Conservation (phyloP, 2,797 vertebrate species). For the Lycodopsis pacificus region DNA sequence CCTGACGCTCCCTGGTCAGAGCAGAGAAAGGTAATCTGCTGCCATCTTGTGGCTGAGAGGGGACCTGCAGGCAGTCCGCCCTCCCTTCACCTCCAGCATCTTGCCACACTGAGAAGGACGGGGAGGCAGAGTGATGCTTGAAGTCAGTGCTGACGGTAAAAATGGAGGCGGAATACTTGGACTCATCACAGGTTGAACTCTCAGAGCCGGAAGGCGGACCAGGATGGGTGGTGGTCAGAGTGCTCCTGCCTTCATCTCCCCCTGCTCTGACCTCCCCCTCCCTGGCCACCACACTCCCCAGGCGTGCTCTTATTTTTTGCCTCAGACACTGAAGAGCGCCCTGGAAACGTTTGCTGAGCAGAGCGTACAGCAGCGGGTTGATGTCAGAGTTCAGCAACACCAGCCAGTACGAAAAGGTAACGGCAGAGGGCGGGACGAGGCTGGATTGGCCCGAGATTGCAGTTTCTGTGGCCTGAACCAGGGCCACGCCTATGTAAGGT, state of each 20-base stretch:
- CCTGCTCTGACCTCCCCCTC: conserved; percentile 38
- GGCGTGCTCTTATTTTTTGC: conserved; percentile 73
- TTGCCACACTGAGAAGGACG: conserved; percentile 48
- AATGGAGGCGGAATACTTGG: conserved; percentile 68
- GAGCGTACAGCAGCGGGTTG: conserved; percentile 88
- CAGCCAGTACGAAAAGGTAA: conserved; percentile 87
- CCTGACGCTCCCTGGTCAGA: conserved; percentile 76
- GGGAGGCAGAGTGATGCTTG: conserved; percentile 37
- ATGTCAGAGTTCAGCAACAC: conserved; percentile 87
- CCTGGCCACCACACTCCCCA: conserved; percentile 56
- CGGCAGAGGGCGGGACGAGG: conserved; percentile 73
- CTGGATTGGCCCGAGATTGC: conserved; percentile 73
- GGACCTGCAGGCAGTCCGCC: conserved; percentile 79
- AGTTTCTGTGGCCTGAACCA: conserved; percentile 84
- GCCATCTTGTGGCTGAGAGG: conserved; percentile 73
- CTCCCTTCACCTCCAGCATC: conserved; percentile 32
- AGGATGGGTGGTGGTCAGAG: conserved; percentile 44
- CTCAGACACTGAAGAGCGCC: conserved; percentile 81
- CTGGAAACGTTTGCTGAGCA: conserved; percentile 88
- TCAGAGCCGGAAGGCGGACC: conserved; percentile 42
- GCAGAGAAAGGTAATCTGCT: conserved; percentile 79
- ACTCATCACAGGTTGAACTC: conserved; percentile 37
- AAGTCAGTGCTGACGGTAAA: conserved; percentile 75
- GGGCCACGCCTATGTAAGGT: conserved; percentile 83
- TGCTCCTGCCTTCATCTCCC: conserved; percentile 50